Evolutionary conservation across 2,888 invertebrate species (phyloP).

Genomic region (Pseudanteris insignis): DNA sequence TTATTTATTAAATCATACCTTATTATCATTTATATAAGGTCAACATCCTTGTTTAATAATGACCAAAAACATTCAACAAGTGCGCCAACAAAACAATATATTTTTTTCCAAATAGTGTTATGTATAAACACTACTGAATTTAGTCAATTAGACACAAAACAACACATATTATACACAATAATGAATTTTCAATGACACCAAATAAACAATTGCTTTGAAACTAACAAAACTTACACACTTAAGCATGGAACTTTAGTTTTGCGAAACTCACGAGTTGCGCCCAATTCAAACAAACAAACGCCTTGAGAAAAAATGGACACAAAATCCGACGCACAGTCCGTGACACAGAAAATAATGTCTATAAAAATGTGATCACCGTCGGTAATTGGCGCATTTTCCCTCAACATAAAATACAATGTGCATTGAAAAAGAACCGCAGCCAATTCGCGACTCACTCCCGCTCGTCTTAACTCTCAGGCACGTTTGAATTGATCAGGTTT

Average conservation of each 20-base stretch:
- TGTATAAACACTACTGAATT: too few species aligned
- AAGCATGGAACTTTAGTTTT: not conserved
- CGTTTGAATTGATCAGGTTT: conserved; percentile 48
- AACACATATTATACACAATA: too few species aligned
- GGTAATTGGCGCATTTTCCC: conserved; percentile 12
- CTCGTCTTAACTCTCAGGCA: conserved; percentile 48
- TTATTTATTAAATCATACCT: too few species aligned
- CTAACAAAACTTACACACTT: not conserved
- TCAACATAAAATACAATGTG: conserved; percentile 15
- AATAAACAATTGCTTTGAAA: too few species aligned
- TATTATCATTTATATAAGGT: too few species aligned
- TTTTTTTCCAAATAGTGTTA: too few species aligned
- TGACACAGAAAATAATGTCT: conserved; percentile 24
- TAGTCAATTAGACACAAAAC: too few species aligned
- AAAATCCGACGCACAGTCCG: conserved; percentile 15
- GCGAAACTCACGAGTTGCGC: conserved; percentile 10
- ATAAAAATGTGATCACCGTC: conserved; percentile 17
- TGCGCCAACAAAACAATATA: too few species aligned
- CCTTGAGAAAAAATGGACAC: conserved; percentile 9
- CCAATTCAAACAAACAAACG: conserved; percentile 12
- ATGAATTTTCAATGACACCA: too few species aligned
- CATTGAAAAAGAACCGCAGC: conserved; percentile 18
- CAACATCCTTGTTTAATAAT: too few species aligned
- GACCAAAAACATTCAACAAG: too few species aligned
- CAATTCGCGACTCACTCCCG: conserved; percentile 40